These are phyloP conservation scores for Operophtera brumata DNA, from an alignment of 2,888 invertebrate species.

Conservation along the genomic window DNA sequence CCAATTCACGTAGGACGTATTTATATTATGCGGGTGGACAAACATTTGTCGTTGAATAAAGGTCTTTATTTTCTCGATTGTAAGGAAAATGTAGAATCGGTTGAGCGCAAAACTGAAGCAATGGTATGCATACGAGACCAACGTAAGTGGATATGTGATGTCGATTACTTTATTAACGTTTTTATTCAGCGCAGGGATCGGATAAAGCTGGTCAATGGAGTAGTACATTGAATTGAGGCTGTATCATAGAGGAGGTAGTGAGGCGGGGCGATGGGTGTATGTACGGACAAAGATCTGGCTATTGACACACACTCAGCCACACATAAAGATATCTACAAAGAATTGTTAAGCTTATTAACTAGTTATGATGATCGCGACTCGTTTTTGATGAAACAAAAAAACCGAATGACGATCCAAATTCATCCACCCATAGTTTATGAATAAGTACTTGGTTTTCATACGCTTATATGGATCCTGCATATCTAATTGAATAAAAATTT, in stretches of 20 bases:
- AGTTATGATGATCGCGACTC: constrained; percentile 47
- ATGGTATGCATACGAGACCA: constrained; percentile 53
- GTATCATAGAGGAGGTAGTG: constrained; percentile 72
- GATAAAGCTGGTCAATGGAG: constrained; percentile 58
- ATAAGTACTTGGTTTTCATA: constrained; percentile 6
- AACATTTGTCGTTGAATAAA: constrained; percentile 35
- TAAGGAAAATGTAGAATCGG: constrained; percentile 40
- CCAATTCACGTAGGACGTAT: constrained; percentile 53
- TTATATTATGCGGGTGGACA: constrained; percentile 31
- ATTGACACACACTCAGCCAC: constrained; percentile 63
- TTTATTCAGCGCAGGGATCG: constrained; percentile 69
- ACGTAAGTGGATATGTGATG: constrained; percentile 64
- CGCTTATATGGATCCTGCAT: constrained; percentile 58
- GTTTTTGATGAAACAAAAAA: constrained; percentile 48
- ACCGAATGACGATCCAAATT: constrained; percentile 27
- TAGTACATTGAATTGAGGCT: constrained; percentile 50
- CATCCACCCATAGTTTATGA: constrained; percentile 23
- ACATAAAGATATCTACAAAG: constrained; percentile 52
- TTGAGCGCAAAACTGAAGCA: constrained; percentile 40
- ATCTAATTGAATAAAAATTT: constrained; percentile 73
- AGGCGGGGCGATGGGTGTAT: constrained; percentile 76
- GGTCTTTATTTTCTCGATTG: constrained; percentile 42
- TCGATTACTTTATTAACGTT: constrained; percentile 70
- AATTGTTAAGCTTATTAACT: constrained; percentile 60
- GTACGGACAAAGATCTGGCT: constrained; percentile 67